Percentiles rank a stretch among this genome's conserved stretches.
Conservation (phyloP, 2,113 vertebrate species). For the Sporophila hypoxantha region DNA sequence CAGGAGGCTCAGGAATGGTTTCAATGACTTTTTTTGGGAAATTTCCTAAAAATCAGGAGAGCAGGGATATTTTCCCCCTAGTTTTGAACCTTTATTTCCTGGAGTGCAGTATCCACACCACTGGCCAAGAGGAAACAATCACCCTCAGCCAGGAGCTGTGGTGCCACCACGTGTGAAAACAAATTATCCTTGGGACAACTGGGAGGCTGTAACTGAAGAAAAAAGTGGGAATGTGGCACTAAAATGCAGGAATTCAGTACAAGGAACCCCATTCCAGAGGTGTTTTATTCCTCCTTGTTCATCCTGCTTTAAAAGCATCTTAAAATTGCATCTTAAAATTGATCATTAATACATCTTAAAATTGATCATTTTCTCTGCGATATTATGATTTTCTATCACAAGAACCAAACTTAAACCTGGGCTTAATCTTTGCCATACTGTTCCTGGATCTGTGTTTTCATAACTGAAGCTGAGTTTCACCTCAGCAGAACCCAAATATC, state of each 20-base stretch:
- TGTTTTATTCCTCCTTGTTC: neutral
- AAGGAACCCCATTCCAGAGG: neutral
- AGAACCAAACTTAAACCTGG: neutral
- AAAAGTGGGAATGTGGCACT: neutral
- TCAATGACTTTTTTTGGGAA: neutral
- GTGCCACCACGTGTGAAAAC: slow-evolving; percentile 14
- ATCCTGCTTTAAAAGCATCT: neutral
- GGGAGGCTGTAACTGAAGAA: neutral
- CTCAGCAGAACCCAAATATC: neutral
- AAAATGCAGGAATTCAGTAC: neutral
- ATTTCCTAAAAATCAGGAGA: neutral
- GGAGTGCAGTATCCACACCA: neutral
- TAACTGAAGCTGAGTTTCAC: neutral
- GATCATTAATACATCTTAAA: neutral
- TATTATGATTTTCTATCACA: neutral
- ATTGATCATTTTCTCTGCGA: neutral
- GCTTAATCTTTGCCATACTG: neutral
- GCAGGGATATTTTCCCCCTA: neutral
- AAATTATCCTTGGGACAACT: neutral
- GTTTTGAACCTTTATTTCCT: neutral
- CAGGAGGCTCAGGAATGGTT: neutral
- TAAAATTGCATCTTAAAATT: neutral
- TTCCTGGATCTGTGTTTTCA: neutral
- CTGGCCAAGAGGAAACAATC: neutral
- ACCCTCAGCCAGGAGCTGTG: neutral